Evolutionary conservation across 1,140 invertebrate species (phyloP).

Genomic region (Saccostrea cuccullata): DNA sequence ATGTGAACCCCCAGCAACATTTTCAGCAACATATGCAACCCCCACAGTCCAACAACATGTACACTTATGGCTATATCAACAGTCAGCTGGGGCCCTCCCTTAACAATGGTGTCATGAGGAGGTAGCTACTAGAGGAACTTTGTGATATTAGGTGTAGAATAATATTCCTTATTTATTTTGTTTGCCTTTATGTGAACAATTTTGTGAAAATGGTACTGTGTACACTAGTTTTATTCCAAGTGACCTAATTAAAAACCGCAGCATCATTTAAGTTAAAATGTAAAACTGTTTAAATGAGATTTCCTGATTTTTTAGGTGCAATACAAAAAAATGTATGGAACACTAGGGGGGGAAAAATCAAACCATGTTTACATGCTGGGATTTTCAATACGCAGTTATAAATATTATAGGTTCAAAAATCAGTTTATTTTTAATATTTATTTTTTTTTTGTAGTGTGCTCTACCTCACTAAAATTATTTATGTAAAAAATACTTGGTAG

Average conservation of each 20-base stretch:
- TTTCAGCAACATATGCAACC: constrained; percentile 79
- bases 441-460: not conserved
- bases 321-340: not conserved
- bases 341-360: too few relatives aligned
- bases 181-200: constrained; percentile 25
- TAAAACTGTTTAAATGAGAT: constrained; percentile 11
- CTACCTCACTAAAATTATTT: not conserved
- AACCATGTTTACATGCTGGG: not conserved
- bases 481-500: not conserved
- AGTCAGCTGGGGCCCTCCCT: constrained; percentile 82
- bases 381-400: not conserved
- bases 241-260: constrained; percentile 8
- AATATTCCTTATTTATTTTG: constrained; percentile 30
- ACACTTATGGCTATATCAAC: constrained; percentile 89
- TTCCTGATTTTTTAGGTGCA: constrained; percentile 24
- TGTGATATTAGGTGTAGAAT: constrained; percentile 36
- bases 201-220: constrained; percentile 7
- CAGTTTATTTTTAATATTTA: not conserved
- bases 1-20: constrained; percentile 67
- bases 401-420: not conserved
- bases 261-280: constrained; percentile 4
- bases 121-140: constrained; percentile 46
- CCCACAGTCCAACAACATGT: constrained; percentile 85
- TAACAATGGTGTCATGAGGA: constrained; percentile 77
- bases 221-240: constrained; percentile 33